Percentiles rank a stretch among this genome's conserved stretches.
These are phyloP conservation scores for Brachystomella parvula DNA, from an alignment of 1,140 invertebrate species.

Conservation along the genomic window DNA sequence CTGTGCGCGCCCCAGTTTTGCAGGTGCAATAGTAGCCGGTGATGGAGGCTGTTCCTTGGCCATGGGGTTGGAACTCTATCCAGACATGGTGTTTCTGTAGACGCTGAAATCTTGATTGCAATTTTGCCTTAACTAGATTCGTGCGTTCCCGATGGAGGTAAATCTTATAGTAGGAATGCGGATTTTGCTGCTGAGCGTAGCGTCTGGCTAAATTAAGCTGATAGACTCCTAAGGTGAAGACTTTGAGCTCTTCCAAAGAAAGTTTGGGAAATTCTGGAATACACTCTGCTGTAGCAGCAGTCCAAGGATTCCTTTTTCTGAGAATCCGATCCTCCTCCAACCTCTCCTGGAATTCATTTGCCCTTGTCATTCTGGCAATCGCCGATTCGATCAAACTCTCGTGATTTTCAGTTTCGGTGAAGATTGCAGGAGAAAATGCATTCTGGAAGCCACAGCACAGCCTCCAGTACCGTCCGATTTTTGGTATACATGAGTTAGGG, in stretches of 20 bases:
- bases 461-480: not conserved
- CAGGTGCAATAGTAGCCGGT: constrained; percentile 16
- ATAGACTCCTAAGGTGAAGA: not conserved
- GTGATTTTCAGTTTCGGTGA: not conserved
- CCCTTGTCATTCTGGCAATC: not conserved
- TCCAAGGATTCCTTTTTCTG: not conserved
- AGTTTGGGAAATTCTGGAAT: not conserved
- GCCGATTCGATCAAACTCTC: not conserved
- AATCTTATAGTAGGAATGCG: not conserved
- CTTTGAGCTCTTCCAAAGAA: not conserved
- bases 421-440: not conserved
- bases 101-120: not conserved
- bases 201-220: not conserved
- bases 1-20: constrained; percentile 6
- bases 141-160: not conserved
- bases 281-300: not conserved
- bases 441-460: not conserved
- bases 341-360: not conserved
- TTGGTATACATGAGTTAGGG: not conserved
- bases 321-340: not conserved
- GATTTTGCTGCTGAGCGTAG: not conserved
- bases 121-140: not conserved
- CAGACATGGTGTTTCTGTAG: not conserved
- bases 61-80: not conserved
- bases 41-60: not conserved